Percentiles rank a stretch among this genome's conserved stretches.
These are phyloP conservation scores for Tamias sibiricus DNA, from an alignment of 2,113 vertebrate genomes.

Conservation along the genomic window DNA sequence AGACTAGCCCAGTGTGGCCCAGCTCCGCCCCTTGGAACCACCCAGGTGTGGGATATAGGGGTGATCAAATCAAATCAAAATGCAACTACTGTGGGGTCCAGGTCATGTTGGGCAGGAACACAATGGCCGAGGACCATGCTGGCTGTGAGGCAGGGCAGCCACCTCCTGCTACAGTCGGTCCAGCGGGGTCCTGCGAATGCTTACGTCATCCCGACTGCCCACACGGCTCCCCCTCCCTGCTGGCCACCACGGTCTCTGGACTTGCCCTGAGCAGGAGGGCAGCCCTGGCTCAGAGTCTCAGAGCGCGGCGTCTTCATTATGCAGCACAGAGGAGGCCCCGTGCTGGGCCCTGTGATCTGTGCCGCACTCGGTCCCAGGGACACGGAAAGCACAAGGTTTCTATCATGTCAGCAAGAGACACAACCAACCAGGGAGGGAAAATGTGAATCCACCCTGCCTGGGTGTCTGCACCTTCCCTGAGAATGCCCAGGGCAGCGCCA, in stretches of 20 bases:
- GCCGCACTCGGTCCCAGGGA: rapidly evolving
- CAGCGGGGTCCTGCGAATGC: neutral
- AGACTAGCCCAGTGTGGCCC: rapidly evolving
- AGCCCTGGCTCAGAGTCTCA: rapidly evolving
- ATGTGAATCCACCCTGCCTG: rapidly evolving
- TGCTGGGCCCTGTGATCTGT: neutral
- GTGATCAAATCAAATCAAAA: no score
- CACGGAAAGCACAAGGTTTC: neutral
- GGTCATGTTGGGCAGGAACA: rapidly evolving
- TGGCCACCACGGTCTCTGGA: neutral
- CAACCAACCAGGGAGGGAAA: neutral
- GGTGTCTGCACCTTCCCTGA: rapidly evolving
- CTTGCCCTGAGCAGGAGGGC: no score
- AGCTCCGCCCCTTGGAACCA: rapidly evolving
- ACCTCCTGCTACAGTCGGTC: neutral
- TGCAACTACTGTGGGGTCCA: rapidly evolving
- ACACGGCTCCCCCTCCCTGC: rapidly evolving
- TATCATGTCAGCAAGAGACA: neutral
- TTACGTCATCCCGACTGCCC: rapidly evolving
- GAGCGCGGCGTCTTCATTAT: rapidly evolving
- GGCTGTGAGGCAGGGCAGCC: neutral
- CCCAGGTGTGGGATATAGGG: no score
- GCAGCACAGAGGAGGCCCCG: rapidly evolving
- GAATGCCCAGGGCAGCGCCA: neutral
- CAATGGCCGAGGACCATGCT: neutral